Conservation (phyloP, 2,113 vertebrate species). For the Columba livia region DNA sequence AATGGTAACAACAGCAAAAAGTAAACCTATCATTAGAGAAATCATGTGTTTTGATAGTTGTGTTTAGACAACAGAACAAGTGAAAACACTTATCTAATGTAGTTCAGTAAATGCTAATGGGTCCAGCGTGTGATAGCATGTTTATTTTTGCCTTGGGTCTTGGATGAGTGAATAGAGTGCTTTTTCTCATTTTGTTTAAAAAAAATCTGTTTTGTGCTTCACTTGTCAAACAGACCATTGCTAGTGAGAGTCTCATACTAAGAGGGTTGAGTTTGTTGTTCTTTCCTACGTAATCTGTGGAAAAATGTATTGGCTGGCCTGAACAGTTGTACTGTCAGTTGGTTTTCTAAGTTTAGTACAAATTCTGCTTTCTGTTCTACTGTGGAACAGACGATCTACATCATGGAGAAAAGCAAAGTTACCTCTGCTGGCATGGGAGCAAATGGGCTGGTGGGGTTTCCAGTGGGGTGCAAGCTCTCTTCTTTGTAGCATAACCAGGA, state of each 20-base stretch:
- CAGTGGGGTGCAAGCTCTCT: neutral
- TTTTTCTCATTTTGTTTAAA: neutral
- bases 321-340: neutral
- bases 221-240: neutral
- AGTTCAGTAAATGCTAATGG: conserved; percentile 5
- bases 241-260: neutral
- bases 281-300: neutral
- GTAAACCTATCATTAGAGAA: conserved; percentile 32
- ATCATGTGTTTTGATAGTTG: conserved; percentile 25
- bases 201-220: neutral
- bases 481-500: neutral
- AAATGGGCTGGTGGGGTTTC: neutral
- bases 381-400: neutral
- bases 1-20: neutral
- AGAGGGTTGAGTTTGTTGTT: neutral
- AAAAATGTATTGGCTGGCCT: neutral
- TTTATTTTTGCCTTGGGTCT: conserved; percentile 40
- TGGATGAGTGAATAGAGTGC: neutral
- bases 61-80: conserved; percentile 41
- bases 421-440: neutral
- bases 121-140: neutral
- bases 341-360: neutral
- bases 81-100: conserved; percentile 14
- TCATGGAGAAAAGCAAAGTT: neutral
- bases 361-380: neutral